Percentiles rank a stretch among this genome's conserved stretches.
These are phyloP conservation scores for Lamellibrachia luymesi DNA, from an alignment of 1,140 invertebrate genomes.

Conservation along the genomic window DNA sequence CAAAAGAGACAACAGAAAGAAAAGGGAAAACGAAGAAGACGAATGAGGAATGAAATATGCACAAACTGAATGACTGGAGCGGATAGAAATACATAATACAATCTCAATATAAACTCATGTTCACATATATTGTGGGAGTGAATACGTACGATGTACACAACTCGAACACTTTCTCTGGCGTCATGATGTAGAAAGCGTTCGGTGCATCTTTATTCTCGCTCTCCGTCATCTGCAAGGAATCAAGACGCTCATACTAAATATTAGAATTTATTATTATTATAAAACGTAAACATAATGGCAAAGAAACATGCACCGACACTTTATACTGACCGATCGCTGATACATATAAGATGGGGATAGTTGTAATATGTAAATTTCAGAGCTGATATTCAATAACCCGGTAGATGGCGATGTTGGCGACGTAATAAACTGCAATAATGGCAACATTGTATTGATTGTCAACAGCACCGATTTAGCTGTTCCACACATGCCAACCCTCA, in stretches of 20 bases:
- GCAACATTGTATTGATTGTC: too few species aligned
- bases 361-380: background rate
- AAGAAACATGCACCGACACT: background rate
- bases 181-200: constrained; percentile 65
- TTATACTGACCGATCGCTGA: background rate
- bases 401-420: too few species aligned
- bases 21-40: background rate
- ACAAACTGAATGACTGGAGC: background rate
- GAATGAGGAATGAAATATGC: background rate
- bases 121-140: background rate
- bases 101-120: background rate
- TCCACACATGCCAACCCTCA: too few species aligned
- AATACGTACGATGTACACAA: constrained; percentile 60
- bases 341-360: background rate
- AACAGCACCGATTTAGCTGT: too few species aligned
- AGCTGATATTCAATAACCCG: too few species aligned
- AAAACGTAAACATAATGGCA: background rate
- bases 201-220: constrained; percentile 63
- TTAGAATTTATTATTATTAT: background rate
- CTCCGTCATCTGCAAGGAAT: background rate
- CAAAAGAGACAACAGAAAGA: too few species aligned
- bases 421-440: too few species aligned
- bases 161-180: constrained; percentile 62
- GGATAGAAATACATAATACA: background rate
- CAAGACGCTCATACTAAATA: background rate